phyloP scores from a whole-genome alignment of 2,113 vertebrate genomes.

The Rhinolophus sinicus region DNA sequence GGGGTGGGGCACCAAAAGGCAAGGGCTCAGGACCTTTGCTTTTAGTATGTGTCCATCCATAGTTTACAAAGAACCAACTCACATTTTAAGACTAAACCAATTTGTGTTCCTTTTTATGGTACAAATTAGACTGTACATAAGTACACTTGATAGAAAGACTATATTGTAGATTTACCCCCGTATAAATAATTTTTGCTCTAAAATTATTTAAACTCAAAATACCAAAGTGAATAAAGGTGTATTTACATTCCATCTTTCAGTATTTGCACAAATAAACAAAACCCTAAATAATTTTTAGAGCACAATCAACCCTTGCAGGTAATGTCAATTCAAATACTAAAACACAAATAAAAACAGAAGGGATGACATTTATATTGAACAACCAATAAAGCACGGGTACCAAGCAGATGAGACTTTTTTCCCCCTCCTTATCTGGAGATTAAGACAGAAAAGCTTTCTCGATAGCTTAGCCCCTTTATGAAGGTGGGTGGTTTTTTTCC shows the following conservation, averaged over 20 bases:
- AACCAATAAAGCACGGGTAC: background rate
- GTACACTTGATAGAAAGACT: background rate
- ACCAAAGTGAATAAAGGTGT: background rate
- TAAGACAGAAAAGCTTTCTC: background rate
- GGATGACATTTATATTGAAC: background rate
- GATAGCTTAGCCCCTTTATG: background rate
- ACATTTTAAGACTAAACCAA: background rate
- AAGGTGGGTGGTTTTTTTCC: background rate
- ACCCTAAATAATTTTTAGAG: background rate
- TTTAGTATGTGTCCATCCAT: background rate
- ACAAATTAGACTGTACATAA: background rate
- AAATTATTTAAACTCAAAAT: constrained; percentile 7
- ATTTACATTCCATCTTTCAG: background rate
- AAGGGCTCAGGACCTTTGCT: background rate
- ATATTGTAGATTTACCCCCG: background rate
- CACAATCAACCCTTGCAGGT: background rate
- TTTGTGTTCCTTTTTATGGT: background rate
- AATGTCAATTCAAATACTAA: background rate
- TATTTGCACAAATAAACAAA: background rate
- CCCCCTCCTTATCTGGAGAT: background rate
- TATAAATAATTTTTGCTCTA: background rate
- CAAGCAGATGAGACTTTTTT: background rate
- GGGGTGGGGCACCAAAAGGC: background rate
- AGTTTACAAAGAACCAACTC: background rate
- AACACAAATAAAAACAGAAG: background rate